Evolutionary conservation across 2,113 vertebrate genomes (phyloP), one percentile per base, ranked within the genome.

Genomic region (Mionectes macconnelli): DNA sequence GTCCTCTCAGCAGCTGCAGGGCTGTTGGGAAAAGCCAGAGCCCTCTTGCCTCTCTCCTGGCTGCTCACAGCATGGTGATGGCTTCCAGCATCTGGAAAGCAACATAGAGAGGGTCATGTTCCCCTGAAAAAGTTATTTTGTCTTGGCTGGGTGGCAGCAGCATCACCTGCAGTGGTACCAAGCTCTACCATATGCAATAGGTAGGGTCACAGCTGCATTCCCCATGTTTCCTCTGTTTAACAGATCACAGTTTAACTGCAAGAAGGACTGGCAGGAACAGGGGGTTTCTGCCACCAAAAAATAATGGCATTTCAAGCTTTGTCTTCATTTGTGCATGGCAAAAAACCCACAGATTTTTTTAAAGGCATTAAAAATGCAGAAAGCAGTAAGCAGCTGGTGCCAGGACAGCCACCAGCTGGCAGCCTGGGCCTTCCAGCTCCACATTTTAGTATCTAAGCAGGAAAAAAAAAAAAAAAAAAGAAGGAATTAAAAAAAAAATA

Each of bases 1-100:
- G 94, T 97, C 84, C 94, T 96, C 93, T 98, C 92, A 1, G 92
- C 93, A 22, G 96, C 97, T 74, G 89, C 94, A 92, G 95, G 95
- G 93, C 93, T 94, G 3, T 35, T 95, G 68, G 94, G 94, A 76
- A 95, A 84, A 63, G 81, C 22, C 37, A 96, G 83, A n/a, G 89
- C 96, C 96, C 93, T 98, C 30, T 68, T 45, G 18, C 40, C 85
- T 79, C 81, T 70, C 15, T 85, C 66, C 52, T 3, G 13, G 42
- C 23, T 92, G 49, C 49, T 88, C 14, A 37, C 89, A 66, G 80
- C 68, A 57, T 2, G 45, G 18, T 57, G 85, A 64, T 66, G 90
- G 37, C 37, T 98, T 68, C 90, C 76, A 50, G 90, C 2, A 4
- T 66, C 97, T 88, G 83, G 79, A 97, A 92, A 92, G 80, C 30